Conservation (phyloP, 1,140 invertebrate species). For the Sarcophaga bullata region DNA sequence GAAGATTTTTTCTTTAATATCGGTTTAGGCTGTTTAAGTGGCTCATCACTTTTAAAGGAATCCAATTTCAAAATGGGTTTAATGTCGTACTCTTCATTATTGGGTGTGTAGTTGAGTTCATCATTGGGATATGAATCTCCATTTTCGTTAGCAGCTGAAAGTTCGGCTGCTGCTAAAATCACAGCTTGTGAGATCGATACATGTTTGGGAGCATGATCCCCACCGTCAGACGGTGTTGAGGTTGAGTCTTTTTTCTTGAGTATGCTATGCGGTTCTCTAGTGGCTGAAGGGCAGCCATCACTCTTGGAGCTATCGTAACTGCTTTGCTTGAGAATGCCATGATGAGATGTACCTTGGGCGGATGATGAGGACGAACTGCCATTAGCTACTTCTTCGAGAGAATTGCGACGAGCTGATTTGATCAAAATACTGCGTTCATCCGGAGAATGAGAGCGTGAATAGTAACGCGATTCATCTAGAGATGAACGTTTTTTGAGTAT, state of each 20-base stretch:
- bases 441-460: constrained; percentile 64
- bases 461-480: constrained; percentile 76
- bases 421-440: constrained; percentile 62
- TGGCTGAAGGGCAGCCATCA: constrained; percentile 67
- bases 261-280: constrained; percentile 75
- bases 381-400: constrained; percentile 58
- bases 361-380: constrained; percentile 35
- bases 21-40: constrained; percentile 72
- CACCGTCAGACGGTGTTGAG: constrained; percentile 68
- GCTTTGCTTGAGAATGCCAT: constrained; percentile 77
- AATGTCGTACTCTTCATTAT: constrained; percentile 69
- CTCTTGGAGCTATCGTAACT: constrained; percentile 70
- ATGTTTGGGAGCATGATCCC: constrained; percentile 67
- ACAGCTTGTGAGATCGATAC: constrained; percentile 78
- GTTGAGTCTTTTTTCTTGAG: constrained; percentile 76
- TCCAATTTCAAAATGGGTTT: constrained; percentile 79
- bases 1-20: constrained; percentile 87
- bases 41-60: constrained; percentile 56
- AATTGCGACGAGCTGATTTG: constrained; percentile 67
- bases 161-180: constrained; percentile 72
- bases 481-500: constrained; percentile 84
- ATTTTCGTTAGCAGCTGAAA: constrained; percentile 50
- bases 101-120: constrained; percentile 49
- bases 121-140: constrained; percentile 69
- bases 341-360: constrained; percentile 63